phyloP scores from a whole-genome alignment of 2,797 vertebrate species.

The Lophius americanus region DNA sequence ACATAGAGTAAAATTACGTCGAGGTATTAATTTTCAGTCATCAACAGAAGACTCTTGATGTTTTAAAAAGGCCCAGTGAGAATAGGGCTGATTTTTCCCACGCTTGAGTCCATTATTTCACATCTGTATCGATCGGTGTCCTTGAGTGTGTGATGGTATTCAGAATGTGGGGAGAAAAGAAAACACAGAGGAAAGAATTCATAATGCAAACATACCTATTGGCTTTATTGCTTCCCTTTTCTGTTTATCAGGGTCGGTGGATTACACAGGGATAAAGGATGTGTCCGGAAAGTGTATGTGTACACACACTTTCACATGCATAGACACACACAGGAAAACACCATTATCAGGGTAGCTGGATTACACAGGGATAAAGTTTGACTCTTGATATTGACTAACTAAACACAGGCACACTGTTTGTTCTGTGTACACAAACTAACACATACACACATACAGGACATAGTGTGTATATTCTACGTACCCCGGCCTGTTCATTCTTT shows the following conservation, averaged over 20 bases:
- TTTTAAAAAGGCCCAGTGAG: neutral
- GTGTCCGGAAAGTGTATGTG: conserved; percentile 23
- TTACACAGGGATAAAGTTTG: conserved; percentile 66
- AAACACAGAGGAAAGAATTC: conserved; percentile 23
- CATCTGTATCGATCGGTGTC: conserved; percentile 56
- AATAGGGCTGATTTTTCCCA: conserved; percentile 63
- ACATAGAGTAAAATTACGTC: no score
- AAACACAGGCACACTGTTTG: conserved; percentile 37
- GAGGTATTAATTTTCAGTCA: no score
- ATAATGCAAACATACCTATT: conserved; percentile 11
- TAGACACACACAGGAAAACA: conserved; percentile 16
- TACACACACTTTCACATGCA: conserved; percentile 27
- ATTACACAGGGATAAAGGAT: conserved; percentile 65
- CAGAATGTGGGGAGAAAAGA: conserved; percentile 10
- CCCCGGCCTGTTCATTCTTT: no score
- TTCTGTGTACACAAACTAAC: conserved; percentile 2
- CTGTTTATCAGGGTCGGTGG: conserved; percentile 56
- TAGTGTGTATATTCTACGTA: no score
- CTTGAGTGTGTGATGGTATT: conserved; percentile 50
- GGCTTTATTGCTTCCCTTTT: conserved; percentile 32
- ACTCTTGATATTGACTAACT: conserved; percentile 70
- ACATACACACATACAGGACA: neutral
- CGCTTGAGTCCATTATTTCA: conserved; percentile 41
- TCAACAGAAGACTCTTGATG: no score
- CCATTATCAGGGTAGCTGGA: conserved; percentile 59